Evolutionary conservation across 2,113 vertebrate genomes (phyloP).

Genomic region (Nicator chloris): DNA sequence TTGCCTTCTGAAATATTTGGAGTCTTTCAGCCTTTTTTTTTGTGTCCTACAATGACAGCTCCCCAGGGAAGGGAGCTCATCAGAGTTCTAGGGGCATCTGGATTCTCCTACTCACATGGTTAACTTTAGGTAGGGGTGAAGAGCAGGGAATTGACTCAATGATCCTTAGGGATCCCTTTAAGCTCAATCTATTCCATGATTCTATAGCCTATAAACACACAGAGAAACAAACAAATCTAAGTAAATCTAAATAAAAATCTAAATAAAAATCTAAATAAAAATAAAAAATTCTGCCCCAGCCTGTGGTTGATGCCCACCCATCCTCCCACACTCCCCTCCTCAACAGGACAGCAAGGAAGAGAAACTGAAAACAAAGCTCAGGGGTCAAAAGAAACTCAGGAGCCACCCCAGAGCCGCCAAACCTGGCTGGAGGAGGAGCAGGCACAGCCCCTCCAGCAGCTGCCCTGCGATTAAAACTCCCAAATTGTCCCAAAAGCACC

Average conservation of each 20-base stretch:
- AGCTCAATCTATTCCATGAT: not conserved
- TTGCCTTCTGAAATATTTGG: too few relatives aligned
- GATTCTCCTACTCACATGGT: not conserved
- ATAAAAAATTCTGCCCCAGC: not conserved
- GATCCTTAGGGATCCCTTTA: not conserved
- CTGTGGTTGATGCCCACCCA: not conserved
- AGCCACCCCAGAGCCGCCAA: not conserved
- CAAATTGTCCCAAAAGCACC: not conserved
- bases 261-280: not conserved
- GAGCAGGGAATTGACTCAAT: not conserved
- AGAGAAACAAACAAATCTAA: rapidly evolving
- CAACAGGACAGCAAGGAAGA: not conserved
- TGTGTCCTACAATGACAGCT: too few relatives aligned
- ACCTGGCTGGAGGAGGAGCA: not conserved
- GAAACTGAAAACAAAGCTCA: not conserved
- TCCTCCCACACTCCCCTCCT: not conserved
- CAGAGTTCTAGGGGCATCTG: not conserved
- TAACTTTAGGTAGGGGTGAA: not conserved
- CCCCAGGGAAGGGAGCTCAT: not conserved
- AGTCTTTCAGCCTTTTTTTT: too few relatives aligned
- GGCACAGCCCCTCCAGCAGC: not conserved
- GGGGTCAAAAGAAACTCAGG: not conserved
- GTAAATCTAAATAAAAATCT: not conserved
- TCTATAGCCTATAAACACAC: rapidly evolving
- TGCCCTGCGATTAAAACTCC: not conserved